Evolutionary conservation across 2,888 invertebrate species (phyloP), one percentile per base, ranked within the genome.

Genomic region (Eupithecia pulchellata): DNA sequence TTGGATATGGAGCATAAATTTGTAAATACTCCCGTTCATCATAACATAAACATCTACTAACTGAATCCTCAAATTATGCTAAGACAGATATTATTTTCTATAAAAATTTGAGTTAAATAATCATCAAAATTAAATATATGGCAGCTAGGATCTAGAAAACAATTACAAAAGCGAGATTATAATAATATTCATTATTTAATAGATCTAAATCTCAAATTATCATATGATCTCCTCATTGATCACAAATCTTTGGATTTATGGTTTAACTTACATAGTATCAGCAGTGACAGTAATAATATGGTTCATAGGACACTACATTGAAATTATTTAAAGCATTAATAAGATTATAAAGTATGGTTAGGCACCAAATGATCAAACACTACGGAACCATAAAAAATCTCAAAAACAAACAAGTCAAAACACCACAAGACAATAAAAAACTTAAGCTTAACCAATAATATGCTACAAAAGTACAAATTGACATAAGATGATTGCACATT

Each of bases 401-500:
- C 81, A 81, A 77, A 77, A 78, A 77, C 76, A 72, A 71, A 52
- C 52, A 80, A 84, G 73, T 74, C 81, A 81, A 80, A 86, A 88
- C 87, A 88, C 91, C 89, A 89, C 84, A 86, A 82, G 75, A 78
- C 83, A 82, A 64, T 78, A 86, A 87, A 87, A 88, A 88, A 82
- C 84, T 85, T 83, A 86, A 77, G 74, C 81, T 82, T 82, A 84
- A 76, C 81, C 79, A 81, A 86, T 81, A 86, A 86, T 85, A 89
- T 83, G 84, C 84, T 88, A 90, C 86, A 91, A 89, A 89, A 89
- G 82, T 89, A 87, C 87, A 88, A 89, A 88, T 70, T 74, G 77
- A 86, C 77, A 86, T 77, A 81, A 82, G 78, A 80, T 81, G 82
- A 92, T 92, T 92, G 92, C 92, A 92, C 90, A 88, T 57, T 67